Evolutionary conservation across 2,888 invertebrate genomes (phyloP), one percentile per base, ranked within the genome.

Genomic region (Smittia sp.): DNA sequence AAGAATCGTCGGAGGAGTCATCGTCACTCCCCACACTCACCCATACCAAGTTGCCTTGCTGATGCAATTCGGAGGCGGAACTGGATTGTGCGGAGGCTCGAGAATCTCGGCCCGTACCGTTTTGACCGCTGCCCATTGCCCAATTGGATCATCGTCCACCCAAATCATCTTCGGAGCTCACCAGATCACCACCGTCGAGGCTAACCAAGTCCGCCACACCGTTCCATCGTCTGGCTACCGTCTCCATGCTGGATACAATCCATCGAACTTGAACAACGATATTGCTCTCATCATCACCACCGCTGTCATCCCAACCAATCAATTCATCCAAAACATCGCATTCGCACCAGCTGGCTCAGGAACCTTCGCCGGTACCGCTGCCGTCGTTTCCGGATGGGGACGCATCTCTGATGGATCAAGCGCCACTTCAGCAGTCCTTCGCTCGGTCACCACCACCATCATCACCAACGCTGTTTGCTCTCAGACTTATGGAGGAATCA

Each of bases 311-410:
- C 76, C 78, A 20, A 78, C 78, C 13, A 76, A 79, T 62, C 76
- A 77, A 20, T 78, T 79, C 27, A 79, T 76, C 76, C 79, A 77
- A 20, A 77, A 78, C 76, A 39, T 58, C 22, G 6, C 7, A 22
- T 58, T 58, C 20, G 58, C 65, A 75, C 0, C 74, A 18, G 76
- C 76, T 4, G 69, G 78, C 9, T 76, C 76, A 4, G 73, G 78
- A 11, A 81, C 76, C 11, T 82, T 77, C 75, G 78, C 79, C 1
- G 78, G 82, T n/a, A 79, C 79, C 22, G 79, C 79, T 0, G 80
- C 79, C 1, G 80, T 74, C 76, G 20, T 79, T 1, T 6, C 77
- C 65, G 79, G 79, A 79, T 79, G 79, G 65, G 72, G 74, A 74
- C 75, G 76, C 74, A 15, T 39, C 4, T 73, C 69, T 39, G 74